phyloP scores from a whole-genome alignment of 2,797 vertebrate genomes.

The Sebastes melanostomus region DNA sequence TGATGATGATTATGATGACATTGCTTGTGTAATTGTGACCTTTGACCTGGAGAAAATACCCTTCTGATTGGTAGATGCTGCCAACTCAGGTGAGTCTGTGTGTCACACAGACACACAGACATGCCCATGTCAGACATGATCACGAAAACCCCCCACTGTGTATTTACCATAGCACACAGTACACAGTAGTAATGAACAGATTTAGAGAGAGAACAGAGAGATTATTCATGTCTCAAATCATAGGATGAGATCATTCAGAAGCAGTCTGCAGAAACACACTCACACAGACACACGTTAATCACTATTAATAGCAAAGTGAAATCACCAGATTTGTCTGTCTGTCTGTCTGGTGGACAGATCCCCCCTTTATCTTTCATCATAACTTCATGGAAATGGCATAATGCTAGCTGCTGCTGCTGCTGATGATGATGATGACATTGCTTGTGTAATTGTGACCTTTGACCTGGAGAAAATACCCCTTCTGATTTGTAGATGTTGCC shows the following conservation, averaged over 20 bases:
- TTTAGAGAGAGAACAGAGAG: conserved; percentile 35
- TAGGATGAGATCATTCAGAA: conserved; percentile 76
- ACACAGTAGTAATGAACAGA: conserved; percentile 3
- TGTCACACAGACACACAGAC: not conserved
- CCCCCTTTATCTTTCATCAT: conserved; percentile 25
- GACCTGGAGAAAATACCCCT: not conserved
- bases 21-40: conserved; percentile 9
- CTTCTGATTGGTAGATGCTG: not conserved
- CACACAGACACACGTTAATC: conserved; percentile 15
- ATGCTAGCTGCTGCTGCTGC: not conserved
- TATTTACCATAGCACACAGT: too few species aligned
- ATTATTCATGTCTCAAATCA: conserved; percentile 75
- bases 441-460: conserved; percentile 20
- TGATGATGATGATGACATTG: not conserved
- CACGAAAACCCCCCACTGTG: too few species aligned
- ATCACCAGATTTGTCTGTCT: conserved; percentile 49
- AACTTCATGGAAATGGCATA: conserved; percentile 36
- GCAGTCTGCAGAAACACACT: conserved; percentile 35
- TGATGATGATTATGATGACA: not conserved
- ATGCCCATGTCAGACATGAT: too few species aligned
- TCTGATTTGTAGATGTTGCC: not conserved
- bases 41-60: not conserved
- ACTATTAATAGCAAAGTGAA: conserved; percentile 69
- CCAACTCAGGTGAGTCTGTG: accelerated
- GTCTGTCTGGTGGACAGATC: conserved; percentile 21